phyloP scores from a whole-genome alignment of 53 echinoderm and acorn worm genomes.

The Mesocentrotus franciscanus region DNA sequence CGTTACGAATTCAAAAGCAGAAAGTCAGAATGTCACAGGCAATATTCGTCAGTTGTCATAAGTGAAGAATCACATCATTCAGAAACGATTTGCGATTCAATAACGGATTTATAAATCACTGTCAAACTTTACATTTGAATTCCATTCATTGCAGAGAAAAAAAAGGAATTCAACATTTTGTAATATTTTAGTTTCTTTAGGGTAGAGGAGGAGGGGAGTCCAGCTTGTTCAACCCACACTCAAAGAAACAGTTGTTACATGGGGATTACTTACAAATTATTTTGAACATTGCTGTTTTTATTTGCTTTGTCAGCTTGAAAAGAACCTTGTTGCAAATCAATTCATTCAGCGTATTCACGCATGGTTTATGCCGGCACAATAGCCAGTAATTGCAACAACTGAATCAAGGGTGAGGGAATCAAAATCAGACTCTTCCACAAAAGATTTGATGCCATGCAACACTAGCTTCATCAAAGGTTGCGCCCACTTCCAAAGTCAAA shows the following conservation, averaged over 20 bases:
- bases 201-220: not conserved
- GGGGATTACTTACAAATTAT: conserved; percentile 54
- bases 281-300: conserved; percentile 28
- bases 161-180: not conserved
- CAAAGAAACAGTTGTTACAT: conserved; percentile 40
- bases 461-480: conserved; percentile 26
- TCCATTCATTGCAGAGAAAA: not conserved
- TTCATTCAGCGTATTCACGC: not conserved
- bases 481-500: conserved; percentile 46
- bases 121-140: not conserved
- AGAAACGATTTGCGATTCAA: conserved; percentile 36
- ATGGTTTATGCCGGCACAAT: conserved; percentile 21
- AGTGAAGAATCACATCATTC: conserved; percentile 52
- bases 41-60: conserved; percentile 23
- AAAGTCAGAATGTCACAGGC: conserved; percentile 28
- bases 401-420: conserved; percentile 11
- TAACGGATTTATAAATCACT: conserved; percentile 38
- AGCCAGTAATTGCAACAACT: conserved; percentile 38
- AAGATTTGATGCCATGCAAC: conserved; percentile 1
- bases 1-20: not conserved
- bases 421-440: not conserved
- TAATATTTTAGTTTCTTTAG: not conserved
- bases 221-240: not conserved
- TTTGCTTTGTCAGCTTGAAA: conserved; percentile 44
- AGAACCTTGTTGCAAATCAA: not conserved